Evolutionary conservation across 2,888 invertebrate species (phyloP).

Genomic region (Anarsia innoxiella): DNA sequence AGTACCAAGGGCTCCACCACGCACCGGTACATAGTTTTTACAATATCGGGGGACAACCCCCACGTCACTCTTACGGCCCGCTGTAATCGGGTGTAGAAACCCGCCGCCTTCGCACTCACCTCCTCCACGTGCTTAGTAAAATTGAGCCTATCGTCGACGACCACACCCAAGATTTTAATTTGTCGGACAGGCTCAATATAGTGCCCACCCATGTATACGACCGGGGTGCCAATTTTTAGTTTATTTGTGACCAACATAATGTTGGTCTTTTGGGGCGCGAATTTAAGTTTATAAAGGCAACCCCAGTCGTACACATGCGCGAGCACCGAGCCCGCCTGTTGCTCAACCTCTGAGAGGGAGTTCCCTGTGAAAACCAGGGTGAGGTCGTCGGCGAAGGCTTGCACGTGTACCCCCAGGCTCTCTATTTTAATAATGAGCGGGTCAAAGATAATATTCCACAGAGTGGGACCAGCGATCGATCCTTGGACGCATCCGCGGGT

Average conservation of each 20-base stretch:
- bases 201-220: background rate
- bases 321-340: background rate
- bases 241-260: background rate
- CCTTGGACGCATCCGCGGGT: slow-evolving; percentile 14
- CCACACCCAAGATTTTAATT: slow-evolving; percentile 6
- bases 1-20: slow-evolving; percentile 19
- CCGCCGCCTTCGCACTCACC: slow-evolving; percentile 3
- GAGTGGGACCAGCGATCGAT: slow-evolving; percentile 9
- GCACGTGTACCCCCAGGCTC: slow-evolving; percentile 7
- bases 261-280: background rate
- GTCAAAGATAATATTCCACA: slow-evolving; percentile 18
- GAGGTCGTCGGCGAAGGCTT: slow-evolving; percentile 14
- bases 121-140: slow-evolving; percentile 5
- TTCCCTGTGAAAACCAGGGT: slow-evolving; percentile 3
- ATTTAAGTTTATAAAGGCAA: background rate
- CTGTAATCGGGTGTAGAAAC: slow-evolving; percentile 7
- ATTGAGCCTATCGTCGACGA: slow-evolving; percentile 8
- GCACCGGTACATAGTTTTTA: slow-evolving; percentile 12
- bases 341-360: background rate
- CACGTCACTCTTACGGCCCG: slow-evolving; percentile 9
- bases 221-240: background rate
- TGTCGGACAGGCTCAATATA: background rate
- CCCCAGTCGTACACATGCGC: background rate
- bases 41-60: slow-evolving; percentile 12
- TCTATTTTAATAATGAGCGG: slow-evolving; percentile 8